Base-by-base conservation (phyloP, 2,888 invertebrate genomes). In the Apodemia mormo region DNA sequence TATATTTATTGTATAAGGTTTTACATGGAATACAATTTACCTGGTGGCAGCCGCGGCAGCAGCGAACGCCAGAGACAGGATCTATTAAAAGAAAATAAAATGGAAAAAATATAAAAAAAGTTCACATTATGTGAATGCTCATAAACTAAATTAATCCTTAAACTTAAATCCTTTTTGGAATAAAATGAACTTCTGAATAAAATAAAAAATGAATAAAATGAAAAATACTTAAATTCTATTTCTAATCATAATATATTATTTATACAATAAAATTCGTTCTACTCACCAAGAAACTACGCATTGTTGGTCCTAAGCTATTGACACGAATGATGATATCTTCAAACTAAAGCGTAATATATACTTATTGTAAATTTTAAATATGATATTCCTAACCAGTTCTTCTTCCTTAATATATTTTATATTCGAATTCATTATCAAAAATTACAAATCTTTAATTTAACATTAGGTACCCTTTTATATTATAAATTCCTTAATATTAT, bases 331-430 rank as follows among this genome's bases (percentile, higher is more conserved):
- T 88, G 86, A 78, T 84, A 79, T 82, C 80, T 82, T 80, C 80
- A 80, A 83, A 81, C 80, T 81, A 82, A 82, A 81, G 82, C 85
- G 84, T 92, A 89, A 92, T 92, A 92, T 92, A 92, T 87, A 84
- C 85, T 90, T 88, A 89, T 84, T 78, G 76, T 82, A 84, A 82
- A 83, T 83, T 85, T 86, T 86, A 86, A 80, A 86, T 82, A 83
- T 83, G 79, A 75, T 78, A 76, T 83, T 83, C 82, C 83, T 80
- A 80, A 83, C 83, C 78, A 85, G 84, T 85, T 87, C 82, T 74
- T 84, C 85, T 84, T 90, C 85, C 84, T 84, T 86, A 85, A 89
- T 88, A 83, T 79, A 80, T 79, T 81, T 80, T 85, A 85, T 82
- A 84, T 80, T 85, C 76, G 72, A 74, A 85, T 85, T 84, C 84